These are phyloP conservation scores for Argopecten irradians DNA, from an alignment of 1,140 invertebrate genomes.

Conservation along the genomic window DNA sequence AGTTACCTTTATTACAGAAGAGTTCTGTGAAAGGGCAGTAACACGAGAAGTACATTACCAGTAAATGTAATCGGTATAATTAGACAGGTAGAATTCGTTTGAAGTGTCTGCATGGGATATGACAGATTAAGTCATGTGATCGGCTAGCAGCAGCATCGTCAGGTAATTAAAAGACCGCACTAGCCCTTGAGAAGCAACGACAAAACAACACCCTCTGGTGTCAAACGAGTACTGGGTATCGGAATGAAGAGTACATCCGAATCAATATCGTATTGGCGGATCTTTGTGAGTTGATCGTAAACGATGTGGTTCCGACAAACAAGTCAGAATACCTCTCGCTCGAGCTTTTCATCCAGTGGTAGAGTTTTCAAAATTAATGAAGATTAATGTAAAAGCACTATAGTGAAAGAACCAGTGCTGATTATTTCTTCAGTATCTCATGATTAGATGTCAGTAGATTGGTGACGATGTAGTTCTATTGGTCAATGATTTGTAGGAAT, in stretches of 20 bases:
- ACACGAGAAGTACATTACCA: constrained; percentile 1
- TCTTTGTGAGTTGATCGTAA: neutral
- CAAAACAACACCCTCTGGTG: neutral
- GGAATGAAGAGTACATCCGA: neutral
- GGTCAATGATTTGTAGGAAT: neutral
- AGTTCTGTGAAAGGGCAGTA: constrained; percentile 9
- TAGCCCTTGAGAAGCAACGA: neutral
- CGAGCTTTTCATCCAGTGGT: neutral
- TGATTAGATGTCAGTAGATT: neutral
- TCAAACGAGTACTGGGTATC: neutral
- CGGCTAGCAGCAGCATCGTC: neutral
- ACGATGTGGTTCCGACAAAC: neutral
- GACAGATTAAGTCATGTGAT: constrained; percentile 1
- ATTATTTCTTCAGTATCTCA: neutral
- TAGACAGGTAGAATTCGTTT: neutral
- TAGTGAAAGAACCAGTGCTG: neutral
- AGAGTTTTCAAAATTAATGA: constrained; percentile 1
- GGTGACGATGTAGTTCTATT: neutral
- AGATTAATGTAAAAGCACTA: constrained; percentile 12
- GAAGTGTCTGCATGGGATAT: neutral
- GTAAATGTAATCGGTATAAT: constrained; percentile 4
- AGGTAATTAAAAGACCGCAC: neutral
- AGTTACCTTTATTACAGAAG: neutral
- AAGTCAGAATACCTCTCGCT: neutral
- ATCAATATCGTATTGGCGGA: neutral